Evolutionary conservation across 1,140 invertebrate species (phyloP).

Genomic region (Tetramorium alpestre): DNA sequence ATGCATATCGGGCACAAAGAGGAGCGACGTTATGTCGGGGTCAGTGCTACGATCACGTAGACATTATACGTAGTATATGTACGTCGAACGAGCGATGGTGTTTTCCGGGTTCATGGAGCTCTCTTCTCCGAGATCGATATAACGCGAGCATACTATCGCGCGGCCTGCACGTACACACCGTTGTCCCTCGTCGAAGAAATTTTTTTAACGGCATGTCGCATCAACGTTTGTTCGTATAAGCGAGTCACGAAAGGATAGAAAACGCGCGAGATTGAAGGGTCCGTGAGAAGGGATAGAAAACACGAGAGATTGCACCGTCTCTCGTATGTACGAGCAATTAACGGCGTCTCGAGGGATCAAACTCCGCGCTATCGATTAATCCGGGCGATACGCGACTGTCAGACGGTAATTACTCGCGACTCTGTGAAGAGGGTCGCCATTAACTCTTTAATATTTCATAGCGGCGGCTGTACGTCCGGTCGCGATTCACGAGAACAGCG

Average conservation of each 20-base stretch:
- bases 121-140: constrained; percentile 58
- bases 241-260: constrained; percentile 4
- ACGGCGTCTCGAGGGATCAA: constrained; percentile 35
- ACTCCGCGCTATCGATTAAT: constrained; percentile 60
- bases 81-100: constrained; percentile 39
- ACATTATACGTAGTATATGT: constrained; percentile 41
- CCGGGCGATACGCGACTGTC: constrained; percentile 27
- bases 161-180: neutral
- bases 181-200: neutral
- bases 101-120: constrained; percentile 58
- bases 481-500: constrained; percentile 48
- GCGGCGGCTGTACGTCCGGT: constrained; percentile 52
- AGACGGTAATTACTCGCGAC: constrained; percentile 34
- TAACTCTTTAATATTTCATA: constrained; percentile 66
- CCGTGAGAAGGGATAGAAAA: neutral
- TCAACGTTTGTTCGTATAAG: neutral
- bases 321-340: constrained; percentile 35
- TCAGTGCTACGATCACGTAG: constrained; percentile 71
- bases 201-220: constrained; percentile 5
- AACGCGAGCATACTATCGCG: neutral
- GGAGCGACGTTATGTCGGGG: constrained; percentile 57
- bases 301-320: constrained; percentile 24
- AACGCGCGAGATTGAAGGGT: constrained; percentile 13
- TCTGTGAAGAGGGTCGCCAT: constrained; percentile 28
- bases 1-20: constrained; percentile 65